Percentiles rank a stretch among this genome's conserved stretches.
Evolutionary conservation across 2,113 vertebrate species (phyloP).

Genomic region (Aix galericulata): DNA sequence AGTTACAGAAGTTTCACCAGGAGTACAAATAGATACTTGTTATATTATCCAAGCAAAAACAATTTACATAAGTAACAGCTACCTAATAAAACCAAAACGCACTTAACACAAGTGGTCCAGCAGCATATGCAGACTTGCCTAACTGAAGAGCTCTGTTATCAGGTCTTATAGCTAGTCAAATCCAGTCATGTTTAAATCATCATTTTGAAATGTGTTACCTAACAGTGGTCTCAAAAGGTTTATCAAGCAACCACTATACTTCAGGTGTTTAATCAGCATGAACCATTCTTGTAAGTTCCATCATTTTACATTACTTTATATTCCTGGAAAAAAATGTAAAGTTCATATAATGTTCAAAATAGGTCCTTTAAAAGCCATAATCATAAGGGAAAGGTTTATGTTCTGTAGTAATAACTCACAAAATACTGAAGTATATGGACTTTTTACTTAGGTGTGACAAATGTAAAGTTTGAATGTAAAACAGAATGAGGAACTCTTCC

Average conservation of each 20-base stretch:
- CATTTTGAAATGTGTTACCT: not conserved
- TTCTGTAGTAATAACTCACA: not conserved
- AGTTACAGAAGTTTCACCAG: not conserved
- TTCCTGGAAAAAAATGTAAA: not conserved
- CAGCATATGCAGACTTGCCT: not conserved
- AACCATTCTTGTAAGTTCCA: not conserved
- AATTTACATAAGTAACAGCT: not conserved
- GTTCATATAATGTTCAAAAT: not conserved
- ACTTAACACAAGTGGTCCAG: not conserved
- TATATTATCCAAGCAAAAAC: not conserved
- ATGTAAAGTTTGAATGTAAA: not conserved
- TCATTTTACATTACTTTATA: not conserved
- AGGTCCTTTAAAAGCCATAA: not conserved
- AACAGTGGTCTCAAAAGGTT: not conserved
- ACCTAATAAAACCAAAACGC: not conserved
- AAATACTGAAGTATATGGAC: not conserved
- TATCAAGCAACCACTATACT: not conserved
- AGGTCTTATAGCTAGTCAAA: not conserved
- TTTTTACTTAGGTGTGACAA: not conserved
- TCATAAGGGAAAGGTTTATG: not conserved
- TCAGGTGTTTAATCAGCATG: not conserved
- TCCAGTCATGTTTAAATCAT: not conserved
- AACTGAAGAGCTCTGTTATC: not conserved
- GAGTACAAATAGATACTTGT: not conserved
- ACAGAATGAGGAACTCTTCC: not conserved